Percentiles rank a stretch among this genome's conserved stretches.
These are phyloP conservation scores for Nibea albiflora DNA, from an alignment of 2,113 vertebrate genomes.

Conservation along the genomic window DNA sequence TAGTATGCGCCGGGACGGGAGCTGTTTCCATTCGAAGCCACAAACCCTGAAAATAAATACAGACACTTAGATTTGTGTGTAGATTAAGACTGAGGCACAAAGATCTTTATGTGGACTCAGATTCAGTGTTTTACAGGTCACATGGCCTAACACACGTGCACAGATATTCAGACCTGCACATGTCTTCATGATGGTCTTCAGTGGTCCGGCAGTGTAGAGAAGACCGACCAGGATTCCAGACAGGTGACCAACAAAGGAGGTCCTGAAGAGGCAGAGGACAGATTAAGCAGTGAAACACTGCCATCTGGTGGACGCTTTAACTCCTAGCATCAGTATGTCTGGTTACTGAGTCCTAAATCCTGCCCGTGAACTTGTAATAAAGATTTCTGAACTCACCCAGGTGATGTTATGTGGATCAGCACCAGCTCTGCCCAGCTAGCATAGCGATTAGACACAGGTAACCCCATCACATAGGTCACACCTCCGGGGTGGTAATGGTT, in stretches of 20 bases:
- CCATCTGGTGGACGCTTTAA: slow-evolving; percentile 40
- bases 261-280: slow-evolving; percentile 78
- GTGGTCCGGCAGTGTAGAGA: slow-evolving; percentile 90
- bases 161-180: slow-evolving; percentile 85
- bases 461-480: slow-evolving; percentile 86
- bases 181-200: slow-evolving; percentile 87
- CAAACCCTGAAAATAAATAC: slow-evolving; percentile 67
- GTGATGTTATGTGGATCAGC: slow-evolving; percentile 89
- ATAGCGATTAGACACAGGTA: slow-evolving; percentile 87
- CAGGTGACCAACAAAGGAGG: slow-evolving; percentile 94
- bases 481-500: slow-evolving; percentile 91
- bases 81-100: not conserved
- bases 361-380: no score
- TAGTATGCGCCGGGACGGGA: slow-evolving; percentile 42
- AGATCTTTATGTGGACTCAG: not conserved
- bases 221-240: slow-evolving; percentile 95
- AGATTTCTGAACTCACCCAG: slow-evolving; percentile 86
- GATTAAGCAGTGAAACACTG: slow-evolving; percentile 17
- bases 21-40: slow-evolving; percentile 62
- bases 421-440: slow-evolving; percentile 94
- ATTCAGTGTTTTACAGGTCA: not conserved
- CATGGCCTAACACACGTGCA: not conserved
- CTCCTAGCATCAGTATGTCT: not conserved
- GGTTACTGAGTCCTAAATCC: not conserved
- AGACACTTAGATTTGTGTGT: no score